Conservation (phyloP, 2,113 vertebrate species). For the Lampris megalopsis region DNA sequence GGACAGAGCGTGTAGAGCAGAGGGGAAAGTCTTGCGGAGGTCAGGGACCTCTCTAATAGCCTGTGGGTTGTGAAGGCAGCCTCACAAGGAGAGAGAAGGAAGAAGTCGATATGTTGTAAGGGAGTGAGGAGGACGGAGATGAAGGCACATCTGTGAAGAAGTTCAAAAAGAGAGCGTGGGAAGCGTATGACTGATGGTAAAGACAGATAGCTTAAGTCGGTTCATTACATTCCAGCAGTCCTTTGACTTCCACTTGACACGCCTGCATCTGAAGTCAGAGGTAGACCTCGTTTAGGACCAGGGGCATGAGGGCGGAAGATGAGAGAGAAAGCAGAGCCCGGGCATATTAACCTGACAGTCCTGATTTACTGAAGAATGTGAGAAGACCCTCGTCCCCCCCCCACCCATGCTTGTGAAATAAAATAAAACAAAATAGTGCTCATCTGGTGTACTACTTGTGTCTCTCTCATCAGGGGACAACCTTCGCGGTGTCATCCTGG, state of each 20-base stretch:
- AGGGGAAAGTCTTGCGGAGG: conserved; percentile 65
- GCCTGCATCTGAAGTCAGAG: background rate
- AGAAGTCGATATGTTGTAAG: conserved; percentile 37
- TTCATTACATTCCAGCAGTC: background rate
- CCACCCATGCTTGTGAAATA: no score
- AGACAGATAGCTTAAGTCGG: background rate
- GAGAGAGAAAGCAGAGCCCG: background rate
- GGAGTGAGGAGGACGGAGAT: conserved; percentile 30
- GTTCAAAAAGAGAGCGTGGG: conserved; percentile 34
- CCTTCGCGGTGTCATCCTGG: conserved; percentile 39
- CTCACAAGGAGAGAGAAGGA: conserved; percentile 32
- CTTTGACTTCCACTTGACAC: background rate
- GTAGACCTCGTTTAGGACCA: background rate
- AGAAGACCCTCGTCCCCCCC: background rate
- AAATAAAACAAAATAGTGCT: no score
- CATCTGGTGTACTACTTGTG: background rate
- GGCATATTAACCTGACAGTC: background rate
- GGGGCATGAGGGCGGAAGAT: background rate
- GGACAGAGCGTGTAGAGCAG: conserved; percentile 45
- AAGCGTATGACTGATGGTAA: no score
- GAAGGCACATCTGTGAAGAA: conserved; percentile 58
- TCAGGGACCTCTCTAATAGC: conserved; percentile 68
- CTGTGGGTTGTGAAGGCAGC: conserved; percentile 52
- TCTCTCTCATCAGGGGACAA: conserved; percentile 59
- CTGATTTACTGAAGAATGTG: background rate